Evolutionary conservation across 2,888 invertebrate genomes (phyloP).

Genomic region (Ptilodon capucinus): DNA sequence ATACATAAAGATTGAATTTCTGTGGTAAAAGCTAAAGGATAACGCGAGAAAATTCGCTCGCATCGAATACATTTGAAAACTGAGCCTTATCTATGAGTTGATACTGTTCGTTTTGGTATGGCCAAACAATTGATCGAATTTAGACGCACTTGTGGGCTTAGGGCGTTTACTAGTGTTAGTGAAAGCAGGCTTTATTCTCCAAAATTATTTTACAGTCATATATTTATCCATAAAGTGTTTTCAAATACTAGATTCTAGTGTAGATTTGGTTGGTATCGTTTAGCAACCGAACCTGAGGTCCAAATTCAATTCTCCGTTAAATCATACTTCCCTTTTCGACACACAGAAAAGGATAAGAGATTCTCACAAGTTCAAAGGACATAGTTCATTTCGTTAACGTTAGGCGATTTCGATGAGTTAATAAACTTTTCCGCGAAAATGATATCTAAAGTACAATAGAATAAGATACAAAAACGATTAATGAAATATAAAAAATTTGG

Average conservation of each 20-base stretch:
- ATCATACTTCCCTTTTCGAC: conserved; percentile 28
- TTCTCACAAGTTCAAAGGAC: conserved; percentile 8
- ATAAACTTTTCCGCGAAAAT: conserved; percentile 28
- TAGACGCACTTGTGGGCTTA: too few relatives aligned
- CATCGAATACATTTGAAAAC: too few relatives aligned
- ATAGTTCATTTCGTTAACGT: not conserved
- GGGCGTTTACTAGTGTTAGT: too few relatives aligned
- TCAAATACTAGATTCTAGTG: not conserved
- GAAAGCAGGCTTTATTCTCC: not conserved
- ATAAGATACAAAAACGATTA: conserved; percentile 39
- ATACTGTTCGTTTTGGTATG: too few relatives aligned
- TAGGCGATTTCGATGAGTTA: conserved; percentile 23
- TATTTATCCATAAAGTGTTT: not conserved
- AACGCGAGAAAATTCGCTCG: too few relatives aligned
- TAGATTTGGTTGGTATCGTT: not conserved
- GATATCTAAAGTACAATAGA: conserved; percentile 36
- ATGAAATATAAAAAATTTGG: conserved; percentile 53
- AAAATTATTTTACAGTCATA: not conserved
- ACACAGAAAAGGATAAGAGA: conserved; percentile 25
- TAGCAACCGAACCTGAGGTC: not conserved
- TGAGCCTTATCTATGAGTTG: too few relatives aligned
- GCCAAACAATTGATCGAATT: too few relatives aligned
- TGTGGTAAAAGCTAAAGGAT: too few relatives aligned
- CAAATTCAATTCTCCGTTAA: conserved; percentile 11
- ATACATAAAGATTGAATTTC: too few relatives aligned